Evolutionary conservation across 1,140 invertebrate genomes (phyloP), one percentile per base, ranked within the genome.

Genomic region (Drosophila navojoa): DNA sequence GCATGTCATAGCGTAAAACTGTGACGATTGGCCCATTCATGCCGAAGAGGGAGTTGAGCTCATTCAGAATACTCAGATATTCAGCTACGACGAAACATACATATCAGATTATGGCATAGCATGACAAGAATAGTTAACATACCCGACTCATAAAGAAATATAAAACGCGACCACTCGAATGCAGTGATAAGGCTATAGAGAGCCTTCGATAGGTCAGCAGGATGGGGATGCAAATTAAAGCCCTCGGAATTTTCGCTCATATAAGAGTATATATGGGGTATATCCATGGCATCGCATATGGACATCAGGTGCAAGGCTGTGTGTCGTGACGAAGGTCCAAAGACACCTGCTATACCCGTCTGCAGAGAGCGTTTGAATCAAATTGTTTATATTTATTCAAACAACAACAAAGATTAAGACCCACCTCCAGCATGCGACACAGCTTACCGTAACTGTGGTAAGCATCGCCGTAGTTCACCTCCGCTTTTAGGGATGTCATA

Each of bases 211-310:
- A 98, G 93, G 10, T 95, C 93, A 2, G 93, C 86, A 3, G 97
- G 95, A 91, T 97, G 94, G 0, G 98, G 98, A 93, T 96, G 96
- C 19, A 99, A 91, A 93, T 98, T 98, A n/a, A 98, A 93, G 94
- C 94, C 89, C 94, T 92, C 80, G 90, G 79, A 91, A 93, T 90
- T 92, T 91, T 92, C 92, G 22, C 92, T 91, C 93, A 94, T 96
- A 62, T 95, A 94, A 0, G 94, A 95, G 74, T 96, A 94, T 32
- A 98, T 94, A 82, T 98, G 97, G 0, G 98, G 97, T 40, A 99
- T 95, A 93, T 98, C 97, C 82, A 97, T 94, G 16, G 94, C 94
- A 91, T 98, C 97, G 76, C 97, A 97, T 25, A 98, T 95, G 3
- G 96, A 96, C 92, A 98, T 96, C 40, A 98, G 94, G 86, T 97